These are phyloP conservation scores for Porites rus DNA, from an alignment of 92 coral and sea anemone species.

Conservation along the genomic window DNA sequence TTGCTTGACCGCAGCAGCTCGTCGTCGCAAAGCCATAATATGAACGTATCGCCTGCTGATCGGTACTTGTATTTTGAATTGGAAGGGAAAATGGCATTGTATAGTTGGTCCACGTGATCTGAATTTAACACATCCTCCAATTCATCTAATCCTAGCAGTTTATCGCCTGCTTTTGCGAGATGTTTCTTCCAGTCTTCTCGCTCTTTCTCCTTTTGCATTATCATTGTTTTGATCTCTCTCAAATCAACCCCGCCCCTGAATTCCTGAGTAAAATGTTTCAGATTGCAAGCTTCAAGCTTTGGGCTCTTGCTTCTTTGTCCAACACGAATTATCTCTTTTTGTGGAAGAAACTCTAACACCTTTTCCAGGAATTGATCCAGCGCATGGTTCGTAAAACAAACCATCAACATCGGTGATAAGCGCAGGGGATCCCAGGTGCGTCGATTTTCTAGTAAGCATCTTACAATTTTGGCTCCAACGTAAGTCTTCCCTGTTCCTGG, in stretches of 20 bases:
- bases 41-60: neutral
- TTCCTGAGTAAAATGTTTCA: slow-evolving; percentile 30
- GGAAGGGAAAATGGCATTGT: slow-evolving; percentile 1
- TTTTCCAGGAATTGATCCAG: slow-evolving; percentile 88
- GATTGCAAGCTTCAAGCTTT: slow-evolving; percentile 38
- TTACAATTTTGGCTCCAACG: slow-evolving; percentile 80
- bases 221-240: neutral
- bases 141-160: neutral
- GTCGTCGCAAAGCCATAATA: slow-evolving; percentile 23
- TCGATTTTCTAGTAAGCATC: slow-evolving; percentile 59
- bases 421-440: slow-evolving; percentile 42
- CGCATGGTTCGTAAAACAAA: slow-evolving; percentile 86
- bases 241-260: neutral
- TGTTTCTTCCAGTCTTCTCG: neutral
- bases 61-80: neutral
- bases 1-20: neutral
- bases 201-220: neutral
- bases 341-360: slow-evolving; percentile 43
- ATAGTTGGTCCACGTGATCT: slow-evolving; percentile 41
- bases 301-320: slow-evolving; percentile 80
- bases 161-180: neutral
- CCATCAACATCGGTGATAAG: slow-evolving; percentile 86
- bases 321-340: slow-evolving; percentile 66
- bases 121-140: slow-evolving; percentile 32
- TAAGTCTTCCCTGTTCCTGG: slow-evolving; percentile 60